Conservation (phyloP, 2,797 vertebrate species). For the Peromyscus melanophrys region DNA sequence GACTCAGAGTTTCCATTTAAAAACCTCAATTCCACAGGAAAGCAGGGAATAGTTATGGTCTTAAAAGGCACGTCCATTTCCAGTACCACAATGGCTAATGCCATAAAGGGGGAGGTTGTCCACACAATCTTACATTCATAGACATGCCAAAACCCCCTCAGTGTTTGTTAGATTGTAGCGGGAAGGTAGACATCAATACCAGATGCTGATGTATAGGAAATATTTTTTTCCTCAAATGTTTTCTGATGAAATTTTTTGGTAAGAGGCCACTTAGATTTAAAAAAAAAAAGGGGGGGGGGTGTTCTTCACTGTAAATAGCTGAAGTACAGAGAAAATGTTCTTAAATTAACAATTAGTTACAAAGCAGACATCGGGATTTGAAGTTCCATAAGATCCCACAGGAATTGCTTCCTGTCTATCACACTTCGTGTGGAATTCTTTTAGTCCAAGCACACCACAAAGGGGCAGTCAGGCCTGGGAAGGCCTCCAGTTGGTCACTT, state of each 20-base stretch:
- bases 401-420: conserved; percentile 3
- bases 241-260: conserved; percentile 78
- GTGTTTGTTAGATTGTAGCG: conserved; percentile 68
- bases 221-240: conserved; percentile 54
- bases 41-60: conserved; percentile 83
- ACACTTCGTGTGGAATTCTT: not conserved
- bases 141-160: conserved; percentile 84
- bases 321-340: conserved; percentile 12
- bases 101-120: conserved; percentile 61
- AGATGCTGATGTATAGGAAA: conserved; percentile 81
- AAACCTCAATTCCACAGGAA: conserved; percentile 90
- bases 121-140: conserved; percentile 81
- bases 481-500: not conserved
- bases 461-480: not conserved
- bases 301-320: conserved; percentile 68
- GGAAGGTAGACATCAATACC: conserved; percentile 81
- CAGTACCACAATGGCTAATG: conserved; percentile 83
- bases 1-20: conserved; percentile 90
- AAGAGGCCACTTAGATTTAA: conserved; percentile 80
- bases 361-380: conserved; percentile 57
- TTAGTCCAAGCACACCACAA: not conserved
- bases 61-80: conserved; percentile 85
- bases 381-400: conserved; percentile 16
- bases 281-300: no score
- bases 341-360: conserved; percentile 72